These are phyloP conservation scores for Hydropotes inermis DNA, from an alignment of 2,113 vertebrate species.

Conservation along the genomic window DNA sequence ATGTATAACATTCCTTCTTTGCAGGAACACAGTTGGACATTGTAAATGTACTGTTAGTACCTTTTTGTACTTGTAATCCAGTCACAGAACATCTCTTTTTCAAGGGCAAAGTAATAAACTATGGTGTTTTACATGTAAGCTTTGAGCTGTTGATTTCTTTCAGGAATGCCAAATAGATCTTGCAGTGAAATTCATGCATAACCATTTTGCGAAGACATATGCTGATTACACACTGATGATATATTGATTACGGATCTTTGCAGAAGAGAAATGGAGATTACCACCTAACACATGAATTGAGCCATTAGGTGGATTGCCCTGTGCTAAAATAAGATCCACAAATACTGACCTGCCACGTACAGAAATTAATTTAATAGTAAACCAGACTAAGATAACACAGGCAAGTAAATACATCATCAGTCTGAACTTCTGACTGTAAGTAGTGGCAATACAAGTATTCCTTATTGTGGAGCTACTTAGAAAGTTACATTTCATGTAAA, in stretches of 20 bases:
- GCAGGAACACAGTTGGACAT: background rate
- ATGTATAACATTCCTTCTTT: background rate
- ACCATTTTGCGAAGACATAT: background rate
- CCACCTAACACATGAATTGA: constrained; percentile 19
- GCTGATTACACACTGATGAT: constrained; percentile 23
- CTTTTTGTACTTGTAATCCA: background rate
- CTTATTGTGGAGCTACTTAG: background rate
- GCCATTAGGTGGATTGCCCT: constrained; percentile 31
- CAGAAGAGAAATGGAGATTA: constrained; percentile 41
- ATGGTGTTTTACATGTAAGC: background rate
- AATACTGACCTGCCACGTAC: background rate
- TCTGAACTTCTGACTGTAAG: background rate
- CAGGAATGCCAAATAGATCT: background rate
- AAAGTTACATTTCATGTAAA: background rate
- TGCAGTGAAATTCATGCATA: constrained; percentile 18
- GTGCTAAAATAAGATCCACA: constrained; percentile 6
- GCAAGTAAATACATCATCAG: constrained; percentile 1
- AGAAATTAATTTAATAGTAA: constrained; percentile 31
- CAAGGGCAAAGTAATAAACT: background rate
- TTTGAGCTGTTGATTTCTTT: background rate
- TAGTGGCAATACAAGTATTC: background rate
- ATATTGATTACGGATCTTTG: constrained; percentile 46
- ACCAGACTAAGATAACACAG: background rate
- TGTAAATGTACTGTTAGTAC: background rate
- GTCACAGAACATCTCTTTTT: background rate